Evolutionary conservation across 2,888 invertebrate genomes (phyloP).

Genomic region (Xiphydria camelus): DNA sequence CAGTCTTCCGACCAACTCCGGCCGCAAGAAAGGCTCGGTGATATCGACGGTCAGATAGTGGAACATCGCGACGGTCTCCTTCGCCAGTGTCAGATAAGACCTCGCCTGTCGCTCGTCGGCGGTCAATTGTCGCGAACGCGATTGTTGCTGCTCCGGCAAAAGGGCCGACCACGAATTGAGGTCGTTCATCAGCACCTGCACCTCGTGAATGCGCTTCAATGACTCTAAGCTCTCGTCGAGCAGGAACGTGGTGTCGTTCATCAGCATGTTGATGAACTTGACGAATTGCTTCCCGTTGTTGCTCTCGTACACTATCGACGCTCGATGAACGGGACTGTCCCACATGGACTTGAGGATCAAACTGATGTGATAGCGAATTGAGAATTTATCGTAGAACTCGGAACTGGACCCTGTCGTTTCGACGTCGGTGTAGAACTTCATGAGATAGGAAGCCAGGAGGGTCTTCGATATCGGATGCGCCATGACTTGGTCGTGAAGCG

Average conservation of each 20-base stretch:
- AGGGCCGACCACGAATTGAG: slow-evolving; percentile 69
- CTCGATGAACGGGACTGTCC: slow-evolving; percentile 84
- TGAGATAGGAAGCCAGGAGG: slow-evolving; percentile 83
- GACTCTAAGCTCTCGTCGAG: slow-evolving; percentile 95
- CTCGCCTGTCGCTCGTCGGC: slow-evolving; percentile 87
- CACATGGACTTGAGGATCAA: slow-evolving; percentile 96
- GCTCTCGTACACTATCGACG: slow-evolving; percentile 89
- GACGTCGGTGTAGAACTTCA: slow-evolving; percentile 98
- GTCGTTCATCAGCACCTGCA: slow-evolving; percentile 83
- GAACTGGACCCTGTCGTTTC: slow-evolving; percentile 97
- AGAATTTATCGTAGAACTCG: slow-evolving; percentile 99
- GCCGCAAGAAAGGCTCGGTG: slow-evolving; percentile 90
- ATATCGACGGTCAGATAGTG: slow-evolving; percentile 95
- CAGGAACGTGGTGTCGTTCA: slow-evolving; percentile 97
- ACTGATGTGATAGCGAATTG: slow-evolving; percentile 97
- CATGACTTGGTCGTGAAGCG: slow-evolving; percentile 78
- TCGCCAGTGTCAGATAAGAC: slow-evolving; percentile 87
- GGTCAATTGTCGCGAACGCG: slow-evolving; percentile 74
- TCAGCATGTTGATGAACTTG: slow-evolving; percentile 95
- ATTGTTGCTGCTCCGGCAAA: slow-evolving; percentile 71
- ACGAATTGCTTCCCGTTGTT: slow-evolving; percentile 91
- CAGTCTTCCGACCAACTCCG: slow-evolving; percentile 89
- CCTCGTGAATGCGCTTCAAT: slow-evolving; percentile 82
- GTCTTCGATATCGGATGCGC: slow-evolving; percentile 83
- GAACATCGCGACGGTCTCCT: slow-evolving; percentile 98